These are phyloP conservation scores for Orchestes rusci DNA, from an alignment of 2,888 invertebrate genomes.

Conservation along the genomic window DNA sequence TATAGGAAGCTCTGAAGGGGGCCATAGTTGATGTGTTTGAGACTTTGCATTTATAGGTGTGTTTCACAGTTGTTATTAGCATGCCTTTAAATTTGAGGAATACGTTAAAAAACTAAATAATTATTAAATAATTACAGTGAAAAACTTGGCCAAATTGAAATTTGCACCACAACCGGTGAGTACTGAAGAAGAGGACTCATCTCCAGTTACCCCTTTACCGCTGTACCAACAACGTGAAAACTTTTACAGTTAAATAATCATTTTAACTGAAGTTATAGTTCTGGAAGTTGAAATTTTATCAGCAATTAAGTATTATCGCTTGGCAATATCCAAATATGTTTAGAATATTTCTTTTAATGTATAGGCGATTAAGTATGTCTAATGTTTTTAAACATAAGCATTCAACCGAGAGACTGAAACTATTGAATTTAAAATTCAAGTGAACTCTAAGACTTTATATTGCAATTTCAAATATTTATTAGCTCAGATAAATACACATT, in stretches of 20 bases:
- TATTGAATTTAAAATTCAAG: too few relatives aligned
- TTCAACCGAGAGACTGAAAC: too few relatives aligned
- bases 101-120: neutral
- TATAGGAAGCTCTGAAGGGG: constrained; percentile 41
- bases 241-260: constrained; percentile 56
- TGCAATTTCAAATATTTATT: too few relatives aligned
- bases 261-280: too few relatives aligned
- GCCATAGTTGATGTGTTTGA: constrained; percentile 34
- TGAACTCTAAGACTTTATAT: too few relatives aligned
- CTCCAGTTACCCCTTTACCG: constrained; percentile 72
- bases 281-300: too few relatives aligned
- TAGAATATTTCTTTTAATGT: too few relatives aligned
- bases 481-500: too few relatives aligned
- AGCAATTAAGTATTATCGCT: too few relatives aligned
- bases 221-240: constrained; percentile 83
- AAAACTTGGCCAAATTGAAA: constrained; percentile 69
- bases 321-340: too few relatives aligned
- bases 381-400: too few relatives aligned
- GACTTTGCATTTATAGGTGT: constrained; percentile 38
- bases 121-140: constrained; percentile 38
- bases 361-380: too few relatives aligned
- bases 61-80: constrained; percentile 33
- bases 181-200: constrained; percentile 63
- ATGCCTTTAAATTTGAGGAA: constrained; percentile 1
- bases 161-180: constrained; percentile 47